phyloP scores from a whole-genome alignment of 2,113 vertebrate genomes.

The Megatriorchis doriae region DNA sequence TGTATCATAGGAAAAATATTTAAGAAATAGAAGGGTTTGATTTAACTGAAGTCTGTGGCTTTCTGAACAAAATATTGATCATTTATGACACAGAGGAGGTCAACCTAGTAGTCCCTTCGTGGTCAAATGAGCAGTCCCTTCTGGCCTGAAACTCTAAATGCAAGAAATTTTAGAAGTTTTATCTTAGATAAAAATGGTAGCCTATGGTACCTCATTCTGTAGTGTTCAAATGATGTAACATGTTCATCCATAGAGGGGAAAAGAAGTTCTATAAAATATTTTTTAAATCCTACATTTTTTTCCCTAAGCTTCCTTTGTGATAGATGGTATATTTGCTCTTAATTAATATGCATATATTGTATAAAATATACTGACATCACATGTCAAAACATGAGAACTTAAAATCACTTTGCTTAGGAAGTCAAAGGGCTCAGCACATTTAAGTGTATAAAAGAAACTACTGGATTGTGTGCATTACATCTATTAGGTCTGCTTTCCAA shows the following conservation, averaged over 20 bases:
- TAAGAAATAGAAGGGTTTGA: neutral
- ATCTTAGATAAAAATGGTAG: neutral
- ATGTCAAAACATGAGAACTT: neutral
- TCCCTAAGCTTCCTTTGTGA: neutral
- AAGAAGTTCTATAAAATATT: neutral
- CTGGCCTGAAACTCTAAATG: neutral
- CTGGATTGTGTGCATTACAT: neutral
- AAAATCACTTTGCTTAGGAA: neutral
- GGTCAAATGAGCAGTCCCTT: neutral
- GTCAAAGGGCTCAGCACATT: neutral
- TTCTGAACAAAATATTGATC: neutral
- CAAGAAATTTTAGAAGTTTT: neutral
- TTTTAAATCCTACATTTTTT: neutral
- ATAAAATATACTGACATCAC: neutral
- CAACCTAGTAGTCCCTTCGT: neutral
- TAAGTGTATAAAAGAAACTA: neutral
- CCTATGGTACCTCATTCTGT: neutral
- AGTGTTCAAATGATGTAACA: neutral
- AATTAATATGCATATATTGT: neutral
- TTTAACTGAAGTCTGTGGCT: neutral
- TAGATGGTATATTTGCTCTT: neutral
- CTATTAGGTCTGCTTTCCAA: neutral
- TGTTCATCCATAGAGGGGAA: neutral
- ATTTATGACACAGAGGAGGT: neutral
- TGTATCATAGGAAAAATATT: neutral